Evolutionary conservation across 2,113 vertebrate species (phyloP), one percentile per base, ranked within the genome.

Genomic region (Rynchops niger): DNA sequence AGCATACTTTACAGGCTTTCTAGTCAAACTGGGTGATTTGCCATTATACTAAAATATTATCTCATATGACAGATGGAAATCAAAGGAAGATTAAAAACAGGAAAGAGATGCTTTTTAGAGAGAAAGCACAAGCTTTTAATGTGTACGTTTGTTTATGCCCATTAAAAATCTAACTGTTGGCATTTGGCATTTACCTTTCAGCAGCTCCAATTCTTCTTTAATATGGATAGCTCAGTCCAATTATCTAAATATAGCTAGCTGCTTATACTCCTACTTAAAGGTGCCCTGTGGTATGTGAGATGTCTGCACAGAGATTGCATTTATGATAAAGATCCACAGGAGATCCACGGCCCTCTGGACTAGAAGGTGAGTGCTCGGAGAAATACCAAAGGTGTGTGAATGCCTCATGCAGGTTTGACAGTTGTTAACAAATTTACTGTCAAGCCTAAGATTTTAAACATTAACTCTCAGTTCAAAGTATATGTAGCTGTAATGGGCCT

Each of bases 61-160:
- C 15, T 77, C 30, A 34, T 34, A 58, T 15, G 52, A 50, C 9
- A 85, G 23, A 77, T 26, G 32, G 23, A 88, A 85, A 80, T 65
- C 13, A 67, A 65, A 90, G 8, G 27, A 80, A 72, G 52, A 92
- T n/a, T 58, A 79, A 18, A 8, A 72, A 29, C 3, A 38, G 6
- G 20, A 36, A 50, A 43, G 26, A 88, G 80, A 77, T 43, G 6
- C 1, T 23, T 65, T 92, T 69, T 20, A 67, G 47, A 83, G 25
- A 56, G 38, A 86, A 90, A 55, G 10, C 7, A 50, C 6, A 32
- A 55, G 22, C 1, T 61, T 89, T 73, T 43, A 55, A 26, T 70
- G 21, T 7, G 14, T n/a, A 50, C 1, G 0, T 32, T 36, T 79
- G 5, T 59, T 86, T 65, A 50, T 0, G 4, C 18, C 7, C 11